Conservation (phyloP, 2,888 invertebrate species). For the Catocala sponsa region DNA sequence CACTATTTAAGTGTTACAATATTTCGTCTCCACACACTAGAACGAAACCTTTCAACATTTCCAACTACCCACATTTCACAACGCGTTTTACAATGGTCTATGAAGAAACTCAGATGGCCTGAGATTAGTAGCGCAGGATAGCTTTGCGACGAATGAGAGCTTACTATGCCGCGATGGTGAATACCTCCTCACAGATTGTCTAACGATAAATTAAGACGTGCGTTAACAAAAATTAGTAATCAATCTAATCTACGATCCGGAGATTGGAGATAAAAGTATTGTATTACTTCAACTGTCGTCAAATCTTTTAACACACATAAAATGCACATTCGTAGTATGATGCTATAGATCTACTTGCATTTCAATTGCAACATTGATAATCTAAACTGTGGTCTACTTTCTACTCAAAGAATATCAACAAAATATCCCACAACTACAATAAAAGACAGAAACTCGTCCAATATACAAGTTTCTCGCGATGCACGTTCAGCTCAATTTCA, state of each 20-base stretch:
- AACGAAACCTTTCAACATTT: constrained; percentile 46
- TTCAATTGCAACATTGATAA: too few species aligned
- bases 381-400: too few species aligned
- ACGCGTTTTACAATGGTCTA: constrained; percentile 42
- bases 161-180: not conserved
- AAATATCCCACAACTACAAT: not conserved
- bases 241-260: too few species aligned
- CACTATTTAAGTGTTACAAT: constrained; percentile 17
- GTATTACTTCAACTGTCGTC: too few species aligned
- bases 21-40: constrained; percentile 38
- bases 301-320: too few species aligned
- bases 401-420: not conserved
- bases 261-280: too few species aligned
- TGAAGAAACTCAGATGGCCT: constrained; percentile 40
- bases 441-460: not conserved
- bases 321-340: too few species aligned
- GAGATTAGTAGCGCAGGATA: constrained; percentile 30
- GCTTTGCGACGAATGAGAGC: constrained; percentile 8
- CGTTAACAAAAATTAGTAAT: too few species aligned
- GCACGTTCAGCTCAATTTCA: constrained; percentile 58
- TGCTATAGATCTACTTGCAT: too few species aligned
- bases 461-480: not conserved
- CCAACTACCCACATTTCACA: constrained; percentile 42
- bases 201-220: not conserved
- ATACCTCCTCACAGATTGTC: not conserved